phyloP scores from a whole-genome alignment of 1,140 invertebrate species.

The Cylas formicarius region DNA sequence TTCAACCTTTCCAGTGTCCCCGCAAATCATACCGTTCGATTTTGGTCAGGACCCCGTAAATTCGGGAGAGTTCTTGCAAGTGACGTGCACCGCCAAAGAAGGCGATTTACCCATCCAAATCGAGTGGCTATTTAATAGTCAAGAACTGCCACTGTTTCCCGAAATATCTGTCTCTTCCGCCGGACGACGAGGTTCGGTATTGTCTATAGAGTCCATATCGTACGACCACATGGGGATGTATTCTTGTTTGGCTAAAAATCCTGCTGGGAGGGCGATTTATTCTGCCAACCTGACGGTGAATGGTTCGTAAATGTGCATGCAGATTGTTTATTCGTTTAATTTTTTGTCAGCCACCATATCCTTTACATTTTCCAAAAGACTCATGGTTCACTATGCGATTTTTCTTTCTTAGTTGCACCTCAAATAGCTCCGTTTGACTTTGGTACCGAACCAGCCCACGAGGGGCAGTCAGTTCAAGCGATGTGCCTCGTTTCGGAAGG shows the following conservation, averaged over 20 bases:
- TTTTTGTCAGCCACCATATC: constrained; percentile 14
- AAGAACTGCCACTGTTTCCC: constrained; percentile 34
- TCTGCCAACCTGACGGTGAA: constrained; percentile 29
- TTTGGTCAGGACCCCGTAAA: constrained; percentile 57
- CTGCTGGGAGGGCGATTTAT: constrained; percentile 49
- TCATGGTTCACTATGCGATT: constrained; percentile 4
- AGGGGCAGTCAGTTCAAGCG: constrained; percentile 62
- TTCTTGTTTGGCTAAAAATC: constrained; percentile 60
- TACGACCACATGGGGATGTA: constrained; percentile 59
- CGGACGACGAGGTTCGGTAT: constrained; percentile 36
- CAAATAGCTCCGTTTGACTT: constrained; percentile 55
- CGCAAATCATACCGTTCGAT: constrained; percentile 60
- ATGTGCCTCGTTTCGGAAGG: constrained; percentile 58
- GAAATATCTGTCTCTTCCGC: constrained; percentile 20
- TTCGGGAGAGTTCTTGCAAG: constrained; percentile 61
- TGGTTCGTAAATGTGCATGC: constrained; percentile 19
- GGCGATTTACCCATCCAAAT: constrained; percentile 61
- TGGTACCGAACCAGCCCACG: constrained; percentile 43
- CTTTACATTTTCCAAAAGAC: background rate
- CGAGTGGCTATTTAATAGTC: constrained; percentile 57
- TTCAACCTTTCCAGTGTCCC: constrained; percentile 48
- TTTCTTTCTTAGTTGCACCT: constrained; percentile 12
- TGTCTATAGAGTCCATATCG: constrained; percentile 66
- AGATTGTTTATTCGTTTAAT: constrained; percentile 10
- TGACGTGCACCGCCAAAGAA: constrained; percentile 64